phyloP scores from a whole-genome alignment of 2,113 vertebrate genomes.

The Cyprinus carpio region DNA sequence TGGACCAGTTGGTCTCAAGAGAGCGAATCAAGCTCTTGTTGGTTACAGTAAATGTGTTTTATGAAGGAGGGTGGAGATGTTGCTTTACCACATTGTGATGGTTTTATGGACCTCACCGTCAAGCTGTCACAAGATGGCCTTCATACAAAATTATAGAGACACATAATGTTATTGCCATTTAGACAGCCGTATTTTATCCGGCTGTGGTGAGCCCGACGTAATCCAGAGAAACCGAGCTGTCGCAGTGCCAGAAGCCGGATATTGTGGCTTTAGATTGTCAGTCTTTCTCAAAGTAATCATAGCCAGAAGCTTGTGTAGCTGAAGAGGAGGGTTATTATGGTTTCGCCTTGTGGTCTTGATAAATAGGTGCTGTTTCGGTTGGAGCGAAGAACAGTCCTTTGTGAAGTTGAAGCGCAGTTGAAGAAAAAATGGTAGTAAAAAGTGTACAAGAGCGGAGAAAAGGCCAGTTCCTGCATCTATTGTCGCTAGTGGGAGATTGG shows the following conservation, averaged over 20 bases:
- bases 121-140: neutral
- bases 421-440: neutral
- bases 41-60: neutral
- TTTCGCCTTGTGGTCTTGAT: constrained; percentile 45
- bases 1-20: constrained; percentile 28
- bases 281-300: constrained; percentile 47
- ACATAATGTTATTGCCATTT: constrained; percentile 30
- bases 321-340: constrained; percentile 40
- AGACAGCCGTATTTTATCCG: constrained; percentile 21
- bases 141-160: constrained; percentile 33
- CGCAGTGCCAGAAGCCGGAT: constrained; percentile 23
- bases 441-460: neutral
- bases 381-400: constrained; percentile 36
- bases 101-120: neutral
- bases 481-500: constrained; percentile 5
- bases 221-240: constrained; percentile 14
- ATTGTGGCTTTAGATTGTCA: constrained; percentile 35
- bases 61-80: neutral
- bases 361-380: constrained; percentile 26
- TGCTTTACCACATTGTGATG: constrained; percentile 1
- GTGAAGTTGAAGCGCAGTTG: constrained; percentile 23
- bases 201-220: constrained; percentile 40
- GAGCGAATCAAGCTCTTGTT: constrained; percentile 30
- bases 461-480: neutral
- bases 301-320: constrained; percentile 46